A percentile compares a stretch with the other conserved stretches of the same genome.
phyloP scores from a whole-genome alignment of 2,888 invertebrate species.

The Coelopa pilipes region DNA sequence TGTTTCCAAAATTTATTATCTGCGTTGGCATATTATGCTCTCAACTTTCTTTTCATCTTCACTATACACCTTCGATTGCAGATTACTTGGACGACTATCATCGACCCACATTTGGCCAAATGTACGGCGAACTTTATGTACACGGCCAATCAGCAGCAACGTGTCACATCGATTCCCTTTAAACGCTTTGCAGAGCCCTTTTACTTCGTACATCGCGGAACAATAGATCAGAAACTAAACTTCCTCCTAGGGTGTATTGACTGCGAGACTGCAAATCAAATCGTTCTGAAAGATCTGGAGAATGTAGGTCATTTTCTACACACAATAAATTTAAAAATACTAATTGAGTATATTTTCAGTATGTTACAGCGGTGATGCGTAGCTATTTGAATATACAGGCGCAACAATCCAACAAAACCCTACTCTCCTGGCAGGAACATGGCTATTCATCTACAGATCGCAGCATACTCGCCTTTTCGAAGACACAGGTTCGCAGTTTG shows the following conservation, averaged over 20 bases:
- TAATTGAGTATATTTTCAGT: conserved; percentile 67
- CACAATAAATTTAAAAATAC: neutral
- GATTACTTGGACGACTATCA: conserved; percentile 78
- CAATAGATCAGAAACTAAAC: conserved; percentile 72
- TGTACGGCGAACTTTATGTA: conserved; percentile 77
- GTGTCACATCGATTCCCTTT: conserved; percentile 65
- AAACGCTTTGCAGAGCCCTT: conserved; percentile 76
- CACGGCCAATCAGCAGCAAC: conserved; percentile 60
- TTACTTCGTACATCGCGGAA: conserved; percentile 77
- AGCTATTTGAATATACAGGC: conserved; percentile 79
- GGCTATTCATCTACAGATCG: conserved; percentile 72
- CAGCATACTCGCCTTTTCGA: conserved; percentile 71
- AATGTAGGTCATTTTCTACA: conserved; percentile 46
- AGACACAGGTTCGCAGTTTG: conserved; percentile 68
- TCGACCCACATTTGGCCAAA: conserved; percentile 75
- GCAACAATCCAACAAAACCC: conserved; percentile 69
- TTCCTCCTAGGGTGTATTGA: conserved; percentile 52
- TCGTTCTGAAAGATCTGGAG: conserved; percentile 56
- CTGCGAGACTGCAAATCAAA: conserved; percentile 46
- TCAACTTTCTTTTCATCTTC: too few species aligned
- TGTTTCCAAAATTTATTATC: conserved; percentile 41
- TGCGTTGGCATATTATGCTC: too few species aligned
- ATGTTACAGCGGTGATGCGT: conserved; percentile 80
- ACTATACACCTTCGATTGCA: conserved; percentile 51
- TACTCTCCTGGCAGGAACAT: conserved; percentile 71